These are phyloP conservation scores for Lathronympha strigana DNA, from an alignment of 2,888 invertebrate species.

Conservation along the genomic window DNA sequence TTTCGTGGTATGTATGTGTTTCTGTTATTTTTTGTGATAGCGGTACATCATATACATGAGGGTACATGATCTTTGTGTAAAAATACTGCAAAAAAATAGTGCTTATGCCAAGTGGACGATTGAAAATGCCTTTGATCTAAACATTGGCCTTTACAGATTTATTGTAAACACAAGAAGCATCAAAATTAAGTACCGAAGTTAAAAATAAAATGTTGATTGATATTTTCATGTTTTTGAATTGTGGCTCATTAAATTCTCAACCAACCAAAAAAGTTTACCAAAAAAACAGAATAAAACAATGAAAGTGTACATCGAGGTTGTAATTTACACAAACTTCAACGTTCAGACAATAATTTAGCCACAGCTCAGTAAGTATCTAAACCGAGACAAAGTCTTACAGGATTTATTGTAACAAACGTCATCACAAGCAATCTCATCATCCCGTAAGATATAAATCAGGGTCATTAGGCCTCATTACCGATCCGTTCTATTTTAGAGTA, in stretches of 20 bases:
- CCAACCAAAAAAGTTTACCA: no score
- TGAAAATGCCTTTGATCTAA: conserved; percentile 20
- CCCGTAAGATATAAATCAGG: conserved; percentile 20
- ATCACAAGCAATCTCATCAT: conserved; percentile 1
- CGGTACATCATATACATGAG: conserved; percentile 10
- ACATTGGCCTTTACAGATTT: neutral
- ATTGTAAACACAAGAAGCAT: neutral
- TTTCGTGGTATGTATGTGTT: neutral
- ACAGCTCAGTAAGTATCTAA: neutral
- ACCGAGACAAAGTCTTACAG: neutral
- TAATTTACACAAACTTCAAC: neutral
- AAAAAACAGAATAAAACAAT: neutral
- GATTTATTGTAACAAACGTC: conserved; percentile 4
- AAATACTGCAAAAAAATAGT: conserved; percentile 57
- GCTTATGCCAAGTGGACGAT: conserved; percentile 19
- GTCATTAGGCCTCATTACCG: conserved; percentile 15
- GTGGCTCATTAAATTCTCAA: neutral
- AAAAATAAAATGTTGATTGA: no score
- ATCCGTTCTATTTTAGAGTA: neutral
- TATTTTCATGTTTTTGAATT: no score
- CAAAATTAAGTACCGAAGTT: neutral
- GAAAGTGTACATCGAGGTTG: neutral
- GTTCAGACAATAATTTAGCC: neutral
- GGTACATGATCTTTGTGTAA: conserved; percentile 14
- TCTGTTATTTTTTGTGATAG: conserved; percentile 4